Evolutionary conservation across 2,888 invertebrate genomes (phyloP).

Genomic region (Drosophila robusta): DNA sequence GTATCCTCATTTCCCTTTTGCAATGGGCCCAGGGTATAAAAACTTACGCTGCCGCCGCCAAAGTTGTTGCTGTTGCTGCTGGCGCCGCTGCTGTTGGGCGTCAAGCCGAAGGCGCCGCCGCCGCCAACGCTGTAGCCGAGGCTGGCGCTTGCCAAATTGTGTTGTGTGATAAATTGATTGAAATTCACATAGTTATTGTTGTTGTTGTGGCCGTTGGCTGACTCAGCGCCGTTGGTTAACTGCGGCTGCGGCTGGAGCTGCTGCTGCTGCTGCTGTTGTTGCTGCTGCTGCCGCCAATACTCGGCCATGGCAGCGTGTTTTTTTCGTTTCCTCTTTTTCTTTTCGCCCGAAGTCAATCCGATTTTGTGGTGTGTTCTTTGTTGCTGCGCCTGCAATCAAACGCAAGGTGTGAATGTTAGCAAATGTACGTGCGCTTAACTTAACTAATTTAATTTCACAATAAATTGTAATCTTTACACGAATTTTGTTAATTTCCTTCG

Average conservation of each 20-base stretch:
- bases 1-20: too few species aligned
- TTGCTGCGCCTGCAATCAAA: slow-evolving; percentile 33
- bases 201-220: slow-evolving; percentile 34
- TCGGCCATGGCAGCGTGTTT: slow-evolving; percentile 63
- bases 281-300: slow-evolving; percentile 58
- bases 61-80: slow-evolving; percentile 16
- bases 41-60: slow-evolving; percentile 27
- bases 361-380: slow-evolving; percentile 21
- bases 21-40: too few species aligned
- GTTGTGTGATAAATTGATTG: slow-evolving; percentile 84
- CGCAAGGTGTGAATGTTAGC: slow-evolving; percentile 5
- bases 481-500: slow-evolving; percentile 48
- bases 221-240: slow-evolving; percentile 34
- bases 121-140: slow-evolving; percentile 37
- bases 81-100: slow-evolving; percentile 19
- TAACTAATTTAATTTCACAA: slow-evolving; percentile 54
- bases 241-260: slow-evolving; percentile 5
- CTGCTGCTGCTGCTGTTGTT: slow-evolving; percentile 24
- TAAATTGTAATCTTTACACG: slow-evolving; percentile 49
- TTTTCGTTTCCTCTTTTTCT: slow-evolving; percentile 49
- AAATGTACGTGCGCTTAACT: not conserved
- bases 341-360: slow-evolving; percentile 50
- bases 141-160: slow-evolving; percentile 69
- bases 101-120: slow-evolving; percentile 50
- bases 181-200: slow-evolving; percentile 84